Percentiles rank a stretch among this genome's conserved stretches.
Evolutionary conservation across 2,113 vertebrate species (phyloP).

Genomic region (Ophiodon elongatus): DNA sequence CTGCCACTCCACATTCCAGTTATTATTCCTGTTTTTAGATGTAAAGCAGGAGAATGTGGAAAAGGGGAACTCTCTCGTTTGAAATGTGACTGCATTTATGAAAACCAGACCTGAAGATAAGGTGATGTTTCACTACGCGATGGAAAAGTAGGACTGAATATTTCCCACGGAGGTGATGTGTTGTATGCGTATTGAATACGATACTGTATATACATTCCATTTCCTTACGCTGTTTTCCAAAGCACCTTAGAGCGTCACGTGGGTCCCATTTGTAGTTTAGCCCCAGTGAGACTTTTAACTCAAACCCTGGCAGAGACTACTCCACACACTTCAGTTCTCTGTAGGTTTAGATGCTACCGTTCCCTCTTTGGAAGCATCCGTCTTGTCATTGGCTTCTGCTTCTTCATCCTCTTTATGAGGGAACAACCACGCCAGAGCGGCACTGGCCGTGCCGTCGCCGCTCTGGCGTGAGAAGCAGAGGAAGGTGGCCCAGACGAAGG

Average conservation of each 20-base stretch:
- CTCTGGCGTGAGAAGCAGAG: constrained; percentile 92
- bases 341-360: constrained; percentile 23
- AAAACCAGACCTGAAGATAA: not conserved
- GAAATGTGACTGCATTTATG: not conserved
- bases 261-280: not conserved
- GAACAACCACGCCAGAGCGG: constrained; percentile 81
- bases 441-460: constrained; percentile 87
- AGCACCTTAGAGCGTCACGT: constrained; percentile 28
- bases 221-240: not conserved
- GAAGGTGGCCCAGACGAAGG: constrained; percentile 92
- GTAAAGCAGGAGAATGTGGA: constrained; percentile 16
- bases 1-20: constrained; percentile 36
- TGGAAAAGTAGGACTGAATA: constrained; percentile 1
- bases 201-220: constrained; percentile 10
- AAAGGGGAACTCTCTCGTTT: not conserved
- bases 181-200: constrained; percentile 4
- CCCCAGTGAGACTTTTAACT: constrained; percentile 3
- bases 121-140: not conserved
- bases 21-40: constrained; percentile 6
- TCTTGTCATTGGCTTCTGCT: constrained; percentile 22
- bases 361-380: constrained; percentile 22
- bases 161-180: not conserved
- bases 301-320: not conserved
- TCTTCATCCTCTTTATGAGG: constrained; percentile 34
- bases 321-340: constrained; percentile 25